These are phyloP conservation scores for Caenorhabditis sp. DNA, from an alignment of 2,888 invertebrate species.

Conservation along the genomic window DNA sequence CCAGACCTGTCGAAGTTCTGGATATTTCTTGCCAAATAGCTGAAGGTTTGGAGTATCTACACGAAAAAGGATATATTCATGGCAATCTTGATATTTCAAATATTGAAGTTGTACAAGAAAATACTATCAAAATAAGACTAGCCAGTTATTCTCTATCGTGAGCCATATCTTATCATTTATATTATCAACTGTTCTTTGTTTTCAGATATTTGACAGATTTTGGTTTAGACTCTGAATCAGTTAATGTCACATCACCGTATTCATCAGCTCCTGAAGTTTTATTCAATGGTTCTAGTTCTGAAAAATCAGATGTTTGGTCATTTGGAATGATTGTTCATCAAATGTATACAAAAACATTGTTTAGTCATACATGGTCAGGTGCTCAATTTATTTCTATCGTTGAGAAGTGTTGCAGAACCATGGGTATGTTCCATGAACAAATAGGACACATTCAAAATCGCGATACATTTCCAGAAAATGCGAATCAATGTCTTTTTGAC, in stretches of 20 bases:
- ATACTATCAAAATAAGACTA: slow-evolving; percentile 8
- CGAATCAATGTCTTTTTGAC: slow-evolving; percentile 8
- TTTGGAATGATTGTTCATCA: slow-evolving; percentile 82
- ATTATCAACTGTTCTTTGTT: background rate
- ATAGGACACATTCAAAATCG: background rate
- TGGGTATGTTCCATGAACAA: background rate
- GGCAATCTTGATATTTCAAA: slow-evolving; percentile 19
- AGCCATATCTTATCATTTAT: slow-evolving; percentile 1
- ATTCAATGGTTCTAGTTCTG: slow-evolving; percentile 6
- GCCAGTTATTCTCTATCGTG: slow-evolving; percentile 21
- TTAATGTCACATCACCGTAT: slow-evolving; percentile 1
- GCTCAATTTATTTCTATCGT: slow-evolving; percentile 32
- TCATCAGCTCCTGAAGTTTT: slow-evolving; percentile 1
- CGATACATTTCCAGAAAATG: slow-evolving; percentile 5
- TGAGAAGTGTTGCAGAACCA: slow-evolving; percentile 10
- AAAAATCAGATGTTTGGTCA: slow-evolving; percentile 88
- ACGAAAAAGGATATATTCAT: slow-evolving; percentile 24
- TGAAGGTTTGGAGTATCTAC: slow-evolving; percentile 34
- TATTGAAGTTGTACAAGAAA: background rate
- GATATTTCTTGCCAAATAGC: slow-evolving; percentile 80
- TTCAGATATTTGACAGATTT: slow-evolving; percentile 29
- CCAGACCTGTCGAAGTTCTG: background rate
- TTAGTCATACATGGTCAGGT: slow-evolving; percentile 23
- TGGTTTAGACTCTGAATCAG: slow-evolving; percentile 13
- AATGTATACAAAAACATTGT: slow-evolving; percentile 1